Evolutionary conservation across 1,140 invertebrate genomes (phyloP), one percentile per base, ranked within the genome.

Genomic region (Dryas iulia): DNA sequence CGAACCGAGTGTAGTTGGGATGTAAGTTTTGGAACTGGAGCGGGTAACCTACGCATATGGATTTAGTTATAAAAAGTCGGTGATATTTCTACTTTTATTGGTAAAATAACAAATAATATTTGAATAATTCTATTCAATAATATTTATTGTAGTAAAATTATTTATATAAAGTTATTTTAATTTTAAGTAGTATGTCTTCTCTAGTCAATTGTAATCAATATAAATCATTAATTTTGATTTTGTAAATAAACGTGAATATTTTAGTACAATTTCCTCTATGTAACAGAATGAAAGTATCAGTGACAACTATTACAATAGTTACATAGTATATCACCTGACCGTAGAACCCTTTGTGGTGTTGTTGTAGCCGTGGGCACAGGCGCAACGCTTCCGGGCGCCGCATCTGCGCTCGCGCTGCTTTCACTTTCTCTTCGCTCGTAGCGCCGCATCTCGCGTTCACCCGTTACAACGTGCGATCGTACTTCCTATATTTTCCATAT

Each of bases 41-140:
- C 82, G 75, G 83, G 78, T 87, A 85, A 80, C 80, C 83, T 79
- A 80, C 86, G 81, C 86, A 80, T 86, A 90, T 88, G 87, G 89
- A 91, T 91, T 87, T 88, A 83, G 77, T 87, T 79, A 83, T 86
- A 87, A 89, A 91, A 89, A 91, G 89, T 91, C 87, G 89, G 87
- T 91, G 90, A 87, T 82, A 80, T 88, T 88, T 82, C 76, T 79
- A 59, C 72, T 47, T 77, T 79, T 76, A 72, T 69, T 76, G 62
- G 62, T 73, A 25, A 25, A n/a, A 6, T 25, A 39, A 35, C 12
- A n/a, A 1, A 59, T 33, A 23, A 59, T 10, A 58, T 11, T 58
- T 14, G 4, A 39, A 30, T 6, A 4, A 21, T 24, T 54, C 3
- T 25, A 10, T 23, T 24, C 12, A 6, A 30, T 31, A 58, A 8